A percentile compares a stretch with the other conserved stretches of the same genome.
These are phyloP conservation scores for Luidia sarsii DNA, from an alignment of 53 echinoderm and acorn worm species.

Conservation along the genomic window DNA sequence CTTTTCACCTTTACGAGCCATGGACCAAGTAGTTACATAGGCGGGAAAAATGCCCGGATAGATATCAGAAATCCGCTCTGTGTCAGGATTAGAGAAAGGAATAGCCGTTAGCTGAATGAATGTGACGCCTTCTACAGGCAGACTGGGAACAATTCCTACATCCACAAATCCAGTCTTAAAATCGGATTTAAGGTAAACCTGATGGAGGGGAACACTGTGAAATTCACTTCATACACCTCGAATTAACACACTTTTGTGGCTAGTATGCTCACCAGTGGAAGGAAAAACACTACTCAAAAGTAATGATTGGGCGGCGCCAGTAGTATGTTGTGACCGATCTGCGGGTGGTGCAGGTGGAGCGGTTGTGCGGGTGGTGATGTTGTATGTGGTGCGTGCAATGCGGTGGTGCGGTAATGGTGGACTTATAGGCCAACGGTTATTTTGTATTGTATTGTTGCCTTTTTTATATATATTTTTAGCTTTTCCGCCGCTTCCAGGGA, in stretches of 20 bases:
- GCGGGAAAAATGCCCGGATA: constrained; percentile 57
- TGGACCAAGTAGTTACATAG: constrained; percentile 64
- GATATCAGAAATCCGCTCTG: constrained; percentile 4
- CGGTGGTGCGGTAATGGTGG: too few species aligned
- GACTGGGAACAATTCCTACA: constrained; percentile 52
- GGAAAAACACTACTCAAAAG: constrained; percentile 27
- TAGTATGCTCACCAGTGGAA: background rate
- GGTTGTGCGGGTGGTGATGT: too few species aligned
- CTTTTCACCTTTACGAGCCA: constrained; percentile 2
- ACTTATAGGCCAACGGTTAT: too few species aligned
- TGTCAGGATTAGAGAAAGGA: background rate
- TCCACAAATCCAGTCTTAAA: constrained; percentile 28
- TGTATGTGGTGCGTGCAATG: too few species aligned
- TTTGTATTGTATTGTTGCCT: too few species aligned
- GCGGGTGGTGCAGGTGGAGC: too few species aligned
- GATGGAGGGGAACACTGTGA: constrained; percentile 35
- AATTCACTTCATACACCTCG: constrained; percentile 50
- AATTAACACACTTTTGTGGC: constrained; percentile 51
- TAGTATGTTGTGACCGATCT: too few species aligned
- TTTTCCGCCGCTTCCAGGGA: too few species aligned
- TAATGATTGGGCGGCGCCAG: constrained; percentile 59
- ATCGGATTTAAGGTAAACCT: constrained; percentile 34
- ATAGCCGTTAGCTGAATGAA: constrained; percentile 15
- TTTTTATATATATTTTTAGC: too few species aligned
- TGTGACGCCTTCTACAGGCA: constrained; percentile 54